Conservation (phyloP, 2,888 invertebrate genomes). For the Gonocerus acuteangulatus region DNA sequence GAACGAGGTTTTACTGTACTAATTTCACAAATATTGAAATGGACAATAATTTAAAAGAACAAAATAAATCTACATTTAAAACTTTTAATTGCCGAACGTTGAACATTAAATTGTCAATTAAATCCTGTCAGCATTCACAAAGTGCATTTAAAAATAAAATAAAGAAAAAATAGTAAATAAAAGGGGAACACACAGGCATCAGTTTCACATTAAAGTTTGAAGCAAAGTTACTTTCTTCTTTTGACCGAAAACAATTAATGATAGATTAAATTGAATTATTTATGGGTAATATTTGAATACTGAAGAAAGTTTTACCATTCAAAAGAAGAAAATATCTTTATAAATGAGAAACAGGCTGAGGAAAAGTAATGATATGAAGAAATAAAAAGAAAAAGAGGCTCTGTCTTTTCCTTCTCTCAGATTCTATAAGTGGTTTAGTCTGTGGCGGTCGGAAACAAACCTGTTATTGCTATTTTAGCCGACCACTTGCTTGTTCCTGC, state of each 20-base stretch:
- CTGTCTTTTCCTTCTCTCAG: slow-evolving; percentile 4
- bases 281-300: too few species aligned
- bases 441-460: slow-evolving; percentile 57
- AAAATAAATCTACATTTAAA: too few species aligned
- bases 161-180: slow-evolving; percentile 10
- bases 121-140: slow-evolving; percentile 5
- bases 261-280: too few species aligned
- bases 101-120: too few species aligned
- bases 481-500: slow-evolving; percentile 99
- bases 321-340: slow-evolving; percentile 15
- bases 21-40: too few species aligned
- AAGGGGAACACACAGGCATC: slow-evolving; percentile 22
- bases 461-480: slow-evolving; percentile 99
- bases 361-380: slow-evolving; percentile 20
- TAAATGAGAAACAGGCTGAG: slow-evolving; percentile 23
- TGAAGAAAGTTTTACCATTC: too few species aligned
- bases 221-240: slow-evolving; percentile 19
- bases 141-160: slow-evolving; percentile 14
- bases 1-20: too few species aligned
- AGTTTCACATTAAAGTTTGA: slow-evolving; percentile 8
- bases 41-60: too few species aligned
- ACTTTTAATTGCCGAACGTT: too few species aligned
- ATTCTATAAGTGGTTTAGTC: not conserved
- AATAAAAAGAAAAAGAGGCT: slow-evolving; percentile 5
- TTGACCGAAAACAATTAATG: not conserved